These are phyloP conservation scores for Meda fulgida DNA, from an alignment of 2,797 vertebrate genomes.

Conservation along the genomic window DNA sequence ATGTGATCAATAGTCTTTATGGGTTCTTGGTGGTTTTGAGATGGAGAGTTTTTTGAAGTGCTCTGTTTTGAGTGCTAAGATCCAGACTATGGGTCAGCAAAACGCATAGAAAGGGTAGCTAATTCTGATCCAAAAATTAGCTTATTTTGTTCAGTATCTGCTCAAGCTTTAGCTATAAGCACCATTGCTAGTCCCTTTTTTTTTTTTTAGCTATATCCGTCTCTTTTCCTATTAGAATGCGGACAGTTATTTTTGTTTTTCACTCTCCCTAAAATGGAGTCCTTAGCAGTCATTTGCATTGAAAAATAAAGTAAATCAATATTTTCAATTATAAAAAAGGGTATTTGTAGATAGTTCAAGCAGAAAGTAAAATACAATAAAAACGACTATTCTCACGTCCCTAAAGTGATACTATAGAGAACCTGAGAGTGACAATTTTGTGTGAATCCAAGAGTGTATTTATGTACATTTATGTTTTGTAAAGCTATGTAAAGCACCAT, in stretches of 20 bases:
- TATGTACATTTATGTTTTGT: constrained; percentile 60
- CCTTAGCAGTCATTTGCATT: not conserved
- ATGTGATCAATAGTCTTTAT: not conserved
- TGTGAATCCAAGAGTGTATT: constrained; percentile 57
- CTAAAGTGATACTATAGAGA: constrained; percentile 36
- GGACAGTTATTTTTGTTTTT: not conserved
- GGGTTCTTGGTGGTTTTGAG: constrained; percentile 17
- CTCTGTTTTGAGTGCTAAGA: not conserved
- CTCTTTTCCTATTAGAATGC: not conserved
- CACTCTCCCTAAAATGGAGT: not conserved
- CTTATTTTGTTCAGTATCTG: constrained; percentile 16
- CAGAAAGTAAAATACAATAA: constrained; percentile 18
- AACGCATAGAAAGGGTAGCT: not conserved
- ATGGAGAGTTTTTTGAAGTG: not conserved
- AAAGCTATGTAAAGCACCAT: constrained; percentile 59
- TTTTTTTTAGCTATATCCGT: not conserved
- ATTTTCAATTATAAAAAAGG: constrained; percentile 9
- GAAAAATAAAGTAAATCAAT: constrained; percentile 19
- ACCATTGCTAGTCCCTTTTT: not conserved
- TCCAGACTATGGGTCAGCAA: not conserved
- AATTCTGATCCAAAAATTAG: not conserved
- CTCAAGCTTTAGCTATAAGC: constrained; percentile 4
- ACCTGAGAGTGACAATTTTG: constrained; percentile 43
- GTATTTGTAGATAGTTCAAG: not conserved
- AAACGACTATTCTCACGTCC: constrained; percentile 38